Conservation (phyloP, 2,113 vertebrate species). For the Passer montanus region DNA sequence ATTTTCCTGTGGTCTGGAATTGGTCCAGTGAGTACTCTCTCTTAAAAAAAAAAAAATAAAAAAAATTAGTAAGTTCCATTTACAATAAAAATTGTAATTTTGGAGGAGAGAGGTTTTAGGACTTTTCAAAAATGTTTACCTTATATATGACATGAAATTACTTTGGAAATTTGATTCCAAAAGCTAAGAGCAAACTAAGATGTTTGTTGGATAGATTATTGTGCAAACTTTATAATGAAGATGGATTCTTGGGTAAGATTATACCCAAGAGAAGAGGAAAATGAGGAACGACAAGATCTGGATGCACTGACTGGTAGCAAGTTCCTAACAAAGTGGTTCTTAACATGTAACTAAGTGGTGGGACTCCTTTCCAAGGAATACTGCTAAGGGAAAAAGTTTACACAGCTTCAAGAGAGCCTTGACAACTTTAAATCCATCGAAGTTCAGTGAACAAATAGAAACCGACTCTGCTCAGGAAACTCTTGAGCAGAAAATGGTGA, state of each 20-base stretch:
- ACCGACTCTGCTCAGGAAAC: not conserved
- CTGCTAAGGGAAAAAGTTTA: not conserved
- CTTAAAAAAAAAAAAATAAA: not conserved
- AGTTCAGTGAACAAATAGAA: not conserved
- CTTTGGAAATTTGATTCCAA: not conserved
- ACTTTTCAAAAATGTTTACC: not conserved
- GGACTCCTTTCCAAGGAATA: not conserved
- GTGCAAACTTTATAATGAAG: not conserved
- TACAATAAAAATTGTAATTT: not conserved
- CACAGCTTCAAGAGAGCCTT: not conserved
- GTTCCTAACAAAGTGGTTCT: not conserved
- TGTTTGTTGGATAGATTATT: not conserved
- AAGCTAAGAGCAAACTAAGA: not conserved
- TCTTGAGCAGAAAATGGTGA: not conserved
- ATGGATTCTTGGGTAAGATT: not conserved
- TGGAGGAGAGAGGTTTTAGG: not conserved
- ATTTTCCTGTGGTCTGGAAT: not conserved
- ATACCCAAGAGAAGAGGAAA: not conserved
- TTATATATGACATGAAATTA: not conserved
- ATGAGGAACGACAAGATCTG: not conserved
- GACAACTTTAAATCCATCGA: not conserved
- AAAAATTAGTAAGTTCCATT: not conserved
- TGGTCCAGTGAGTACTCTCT: not conserved
- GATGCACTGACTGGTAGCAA: not conserved
- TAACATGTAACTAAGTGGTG: not conserved